Base-by-base conservation (phyloP, 2,888 invertebrate species). In the Oxycera nigricornis region DNA sequence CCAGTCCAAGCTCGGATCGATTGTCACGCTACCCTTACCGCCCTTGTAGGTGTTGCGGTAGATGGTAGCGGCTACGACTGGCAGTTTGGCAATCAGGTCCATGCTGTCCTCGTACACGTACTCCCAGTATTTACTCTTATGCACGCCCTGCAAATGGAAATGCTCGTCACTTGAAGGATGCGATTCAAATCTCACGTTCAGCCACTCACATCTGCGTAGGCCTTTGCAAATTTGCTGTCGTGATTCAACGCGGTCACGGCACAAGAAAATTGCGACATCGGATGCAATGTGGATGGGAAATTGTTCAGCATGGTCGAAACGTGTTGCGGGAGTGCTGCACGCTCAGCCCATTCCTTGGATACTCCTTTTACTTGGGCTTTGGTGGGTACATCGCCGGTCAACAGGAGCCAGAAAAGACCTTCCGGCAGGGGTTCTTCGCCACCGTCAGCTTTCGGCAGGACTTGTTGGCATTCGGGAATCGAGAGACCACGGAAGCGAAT, bases 341-440 rank as follows among this genome's bases (percentile, higher is more conserved):
- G 90, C 77, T 88, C 87, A 2, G 93, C 93, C 94, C 94, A 95
- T 84, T 94, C 91, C 83, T 90, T 88, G 22, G 92, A 92, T 62
- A 94, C 79, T 55, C 90, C 87, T 80, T 87, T 87, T 2, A 90
- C 93, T 87, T 97, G 96, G 61, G 89, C 90, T 22, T 93, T 90
- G 68, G 88, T 93, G 65, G 96, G 97, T 61, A 96, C 88, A 76
- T 96, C 93, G 22, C 96, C 96, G 78, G 97, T 97, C 79, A 93
- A 88, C 77, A 97, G 87, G 67, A 97, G 88, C 96, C 96, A 97
- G 87, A 96, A 97, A n/a, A 96, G 89, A 83, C 94, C 96, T 86
- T 97, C 97, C 1, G 97, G 97, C 41, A 96, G 88, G 4, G 96
- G 96, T 83, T 97, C 95, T 31, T 85, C 85, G 50, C 96, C 96